Evolutionary conservation across 2,888 invertebrate species (phyloP), one percentile per base, ranked within the genome.

Genomic region (Strigamia crassipes): DNA sequence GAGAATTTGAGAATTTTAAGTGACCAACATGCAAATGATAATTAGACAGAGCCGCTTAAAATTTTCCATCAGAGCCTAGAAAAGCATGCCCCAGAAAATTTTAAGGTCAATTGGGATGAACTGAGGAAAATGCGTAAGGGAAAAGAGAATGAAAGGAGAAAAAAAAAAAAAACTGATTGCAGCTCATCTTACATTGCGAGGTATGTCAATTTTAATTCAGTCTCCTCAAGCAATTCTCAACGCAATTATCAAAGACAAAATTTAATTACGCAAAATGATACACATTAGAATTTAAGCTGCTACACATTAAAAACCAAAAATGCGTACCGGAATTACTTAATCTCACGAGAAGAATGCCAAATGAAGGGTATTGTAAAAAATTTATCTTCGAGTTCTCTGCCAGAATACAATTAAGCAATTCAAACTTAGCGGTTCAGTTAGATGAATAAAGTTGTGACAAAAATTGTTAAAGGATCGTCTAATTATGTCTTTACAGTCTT

Each of bases 1-100:
- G 73, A 73, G 73, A 73, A 73, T 73, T 73, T 73, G 73, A 73
- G 73, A 73, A 73, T 73, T 73, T 73, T 73, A 73, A 73, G 73
- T 73, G 73, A 73, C 73, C 73, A 73, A 23, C 15, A 73, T 31
- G 73, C 73, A 73, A 73, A 73, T 73, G 73, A 73, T 73, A 73
- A 73, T 73, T 73, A 73, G 73, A 31, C 23, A n/a, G n/a, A 73
- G 31, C 73, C 31, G 73, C 27, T 73, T 73, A 73, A 73, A 73
- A 73, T 66, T 66, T 66, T 18, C 61, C 23, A 66, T 12, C 73
- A 31, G 27, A 8, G 13, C 6, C 10, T 15, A 31, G 27, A 31
- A 15, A 73, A 9, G 73, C 73, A 73, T 73, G 73, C 27, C 73
- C 73, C 31, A 73, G 73, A 73, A 73, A 73, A 73, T 73, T 61